Evolutionary conservation across 2,888 invertebrate species (phyloP), one percentile per base, ranked within the genome.

Genomic region (Phytoseiulus persimilis): DNA sequence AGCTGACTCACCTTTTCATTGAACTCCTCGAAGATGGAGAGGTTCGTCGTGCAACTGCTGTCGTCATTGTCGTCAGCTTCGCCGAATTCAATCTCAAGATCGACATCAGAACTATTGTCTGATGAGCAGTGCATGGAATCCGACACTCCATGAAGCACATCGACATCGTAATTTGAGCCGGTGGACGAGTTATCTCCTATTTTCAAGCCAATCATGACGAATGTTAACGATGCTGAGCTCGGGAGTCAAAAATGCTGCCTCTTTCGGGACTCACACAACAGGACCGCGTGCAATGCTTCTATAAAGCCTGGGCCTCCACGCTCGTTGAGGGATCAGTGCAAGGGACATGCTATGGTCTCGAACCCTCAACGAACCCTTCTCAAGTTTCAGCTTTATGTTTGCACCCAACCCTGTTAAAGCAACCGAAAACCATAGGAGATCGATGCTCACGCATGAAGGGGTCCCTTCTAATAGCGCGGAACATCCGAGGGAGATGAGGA

Each of bases 11-110:
- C 65, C 65, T 65, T 87, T 2, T 87, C 87, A 39, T 87, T 28
- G 87, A 87, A 87, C 33, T 87, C 87, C 33, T 87, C 87, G 31
- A 87, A 87, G 33, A 87, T 33, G 33, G 87, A 87, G 39, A 87
- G 87, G 31, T 45, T 45, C 32, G 32, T 84, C 31, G 32, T 33
- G 33, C 87, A 31, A 31, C 87, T 33, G 18, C 65, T 65, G 65
- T 65, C 65, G 65, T 65, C 65, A 65, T 65, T 65, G 65, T 65
- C 65, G 28, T 18, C 65, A 28, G 11, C 23, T 0, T 33, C 87
- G 45, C 87, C 33, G 33, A 87, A 32, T n/a, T 33, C 87, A 31
- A 87, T 87, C 33, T 87, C 87, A 23, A 87, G 28, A 45, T 87
- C 87, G n/a, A 87, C 39, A 0, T 87, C 87, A 14, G 87, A 87